Evolutionary conservation across 2,113 vertebrate genomes (phyloP).

Genomic region (Syrmaticus mikado): DNA sequence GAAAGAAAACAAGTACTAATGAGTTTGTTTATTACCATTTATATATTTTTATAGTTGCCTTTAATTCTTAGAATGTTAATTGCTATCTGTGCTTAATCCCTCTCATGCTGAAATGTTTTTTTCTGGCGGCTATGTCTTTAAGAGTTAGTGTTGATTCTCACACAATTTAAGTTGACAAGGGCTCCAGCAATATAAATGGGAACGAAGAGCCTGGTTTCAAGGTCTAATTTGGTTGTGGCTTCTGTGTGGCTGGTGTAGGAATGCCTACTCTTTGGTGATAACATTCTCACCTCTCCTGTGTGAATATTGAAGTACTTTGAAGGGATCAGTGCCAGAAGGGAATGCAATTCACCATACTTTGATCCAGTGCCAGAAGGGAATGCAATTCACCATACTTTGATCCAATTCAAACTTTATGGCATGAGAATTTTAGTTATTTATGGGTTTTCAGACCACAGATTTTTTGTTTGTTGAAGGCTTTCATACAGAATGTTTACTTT

Average conservation of each 20-base stretch:
- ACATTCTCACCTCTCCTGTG: slow-evolving; percentile 47
- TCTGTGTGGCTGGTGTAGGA: slow-evolving; percentile 17
- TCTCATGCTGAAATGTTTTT: slow-evolving; percentile 22
- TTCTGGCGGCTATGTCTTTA: slow-evolving; percentile 5
- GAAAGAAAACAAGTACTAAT: slow-evolving; percentile 23
- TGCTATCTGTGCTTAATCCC: slow-evolving; percentile 35
- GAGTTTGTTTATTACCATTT: slow-evolving; percentile 48
- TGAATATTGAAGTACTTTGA: slow-evolving; percentile 58
- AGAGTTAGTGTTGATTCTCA: slow-evolving; percentile 31
- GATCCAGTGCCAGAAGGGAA: slow-evolving; percentile 29
- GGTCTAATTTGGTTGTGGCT: slow-evolving; percentile 51
- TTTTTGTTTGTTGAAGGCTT: background rate
- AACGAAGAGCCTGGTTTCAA: slow-evolving; percentile 46
- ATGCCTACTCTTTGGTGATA: slow-evolving; percentile 37
- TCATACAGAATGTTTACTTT: background rate
- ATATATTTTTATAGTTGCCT: slow-evolving; percentile 1
- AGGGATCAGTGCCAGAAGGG: slow-evolving; percentile 24
- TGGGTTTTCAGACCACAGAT: background rate
- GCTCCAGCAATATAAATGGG: background rate
- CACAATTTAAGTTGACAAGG: slow-evolving; percentile 53
- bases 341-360: background rate
- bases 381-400: background rate
- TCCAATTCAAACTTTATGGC: slow-evolving; percentile 43
- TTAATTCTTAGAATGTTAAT: slow-evolving; percentile 31
- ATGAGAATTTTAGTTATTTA: slow-evolving; percentile 46